Base-by-base conservation (phyloP, 2,113 vertebrate species). In the Triplophysa tibetana region DNA sequence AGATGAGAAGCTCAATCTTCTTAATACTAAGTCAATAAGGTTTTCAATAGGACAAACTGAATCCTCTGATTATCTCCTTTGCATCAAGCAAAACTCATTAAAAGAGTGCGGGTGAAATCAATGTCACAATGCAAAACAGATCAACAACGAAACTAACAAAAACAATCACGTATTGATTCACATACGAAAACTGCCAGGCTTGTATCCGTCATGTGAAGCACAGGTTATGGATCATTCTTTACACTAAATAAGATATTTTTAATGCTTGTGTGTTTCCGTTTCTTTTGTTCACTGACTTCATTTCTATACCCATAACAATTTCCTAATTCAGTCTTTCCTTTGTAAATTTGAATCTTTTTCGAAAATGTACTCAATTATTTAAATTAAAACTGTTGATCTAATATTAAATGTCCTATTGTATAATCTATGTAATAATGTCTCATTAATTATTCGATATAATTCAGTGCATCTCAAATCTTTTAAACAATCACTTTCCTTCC, bases 161-260 rank as follows among this genome's bases (percentile, higher is more conserved):
- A 50, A 69, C 16, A 69, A 86, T 85, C 70, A 86, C 66, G 58
- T 83, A 83, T 76, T 82, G 79, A 88, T 73, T 60, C 21, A 76
- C 43, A 43, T 66, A 29, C 56, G 45, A 23, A 81, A 66, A 70
- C 50, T 56, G 68, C 56, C 65, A 78, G 61, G 9, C 17, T 77
- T 83, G 75, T 65, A 82, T 87, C 75, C 78, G 43, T 81, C 83
- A 81, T 12, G 16, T 12, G 62, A 21, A 65, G 29, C 54, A 56
- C 24, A 24, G 45, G 13, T 43, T 33, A 56, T 23, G 52, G 17
- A 69, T 50, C 41, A 24, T 48, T 60, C 24, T 60, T 63, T n/a
- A 68, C 19, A n/a, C 29, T 29, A 24, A 1, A 24, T 24, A 48
- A 58, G 14, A 54, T 6, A 54, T 0, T 33, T 33, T 33, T 33